Evolutionary conservation across 2,888 invertebrate genomes (phyloP), one percentile per base, ranked within the genome.

Genomic region (Cephus pulcher): DNA sequence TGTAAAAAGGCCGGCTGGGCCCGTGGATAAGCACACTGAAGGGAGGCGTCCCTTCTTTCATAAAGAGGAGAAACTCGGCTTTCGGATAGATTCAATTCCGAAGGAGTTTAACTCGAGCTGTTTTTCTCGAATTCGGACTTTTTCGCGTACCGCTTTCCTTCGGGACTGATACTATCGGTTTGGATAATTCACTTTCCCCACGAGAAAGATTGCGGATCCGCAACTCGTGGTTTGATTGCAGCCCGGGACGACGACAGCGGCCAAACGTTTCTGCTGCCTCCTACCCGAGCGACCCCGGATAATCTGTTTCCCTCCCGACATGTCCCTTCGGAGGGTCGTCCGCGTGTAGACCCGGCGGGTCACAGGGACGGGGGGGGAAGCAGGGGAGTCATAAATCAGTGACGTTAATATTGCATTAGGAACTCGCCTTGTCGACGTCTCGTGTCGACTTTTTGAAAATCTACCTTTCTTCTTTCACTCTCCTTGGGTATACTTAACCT

Each of bases 181-280:
- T 73, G 74, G 76, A 78, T 85, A 87, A 87, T 86, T 85, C 85
- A 87, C 85, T 87, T 87, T 82, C 80, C 77, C 84, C 83, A 87
- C 85, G 86, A 87, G 37, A 3, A 35, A 35, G 12, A 35, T 37
- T 37, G 12, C 37, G 37, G 37, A 37, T 40, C 15, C 23, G 40
- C 15, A 40, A 87, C 83, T 84, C 85, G 82, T 85, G 86, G 84
- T 86, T 86, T 85, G 86, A 86, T 86, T 86, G 87, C 87, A 81
- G 83, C 80, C 81, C 83, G 82, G 81, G 83, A 86, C 85, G 84
- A 86, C 1, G 56, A 56, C 56, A 56, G 9, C 23, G 56, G 2
- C 83, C 83, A 84, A 87, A 85, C 85, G 84, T 79, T 81, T 75
- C 77, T 77, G 75, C 37, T 76, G 74, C 34, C 75, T 76, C 80